Evolutionary conservation across 1,140 invertebrate genomes (phyloP).

Genomic region (Drosophila tristis): DNA sequence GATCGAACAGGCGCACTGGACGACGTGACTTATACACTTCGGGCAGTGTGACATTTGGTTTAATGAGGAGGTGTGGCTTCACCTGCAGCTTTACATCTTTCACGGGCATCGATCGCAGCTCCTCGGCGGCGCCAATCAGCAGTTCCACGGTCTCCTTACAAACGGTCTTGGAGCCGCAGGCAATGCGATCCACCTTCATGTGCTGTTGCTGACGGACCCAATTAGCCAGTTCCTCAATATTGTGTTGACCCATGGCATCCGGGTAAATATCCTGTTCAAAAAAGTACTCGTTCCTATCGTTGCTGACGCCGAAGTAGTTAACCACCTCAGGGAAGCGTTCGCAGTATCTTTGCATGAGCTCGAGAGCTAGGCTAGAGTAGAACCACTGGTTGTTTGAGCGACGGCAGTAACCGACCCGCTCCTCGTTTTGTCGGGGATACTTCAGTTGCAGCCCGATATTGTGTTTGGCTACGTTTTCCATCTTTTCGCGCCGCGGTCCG

Average conservation of each 20-base stretch:
- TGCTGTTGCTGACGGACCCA: slow-evolving; percentile 91
- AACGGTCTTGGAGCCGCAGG: slow-evolving; percentile 88
- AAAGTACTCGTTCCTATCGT: slow-evolving; percentile 85
- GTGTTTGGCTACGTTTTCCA: slow-evolving; percentile 86
- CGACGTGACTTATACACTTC: slow-evolving; percentile 67
- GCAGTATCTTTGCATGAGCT: slow-evolving; percentile 88
- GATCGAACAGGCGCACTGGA: slow-evolving; percentile 91
- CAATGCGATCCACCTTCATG: slow-evolving; percentile 85
- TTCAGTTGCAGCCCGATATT: slow-evolving; percentile 97
- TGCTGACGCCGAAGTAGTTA: slow-evolving; percentile 85
- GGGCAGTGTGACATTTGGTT: slow-evolving; percentile 85
- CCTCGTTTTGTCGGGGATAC: slow-evolving; percentile 89
- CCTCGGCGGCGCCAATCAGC: slow-evolving; percentile 87
- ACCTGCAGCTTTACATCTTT: slow-evolving; percentile 90
- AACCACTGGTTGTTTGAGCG: slow-evolving; percentile 90
- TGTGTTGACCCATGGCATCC: slow-evolving; percentile 68
- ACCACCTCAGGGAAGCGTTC: slow-evolving; percentile 91
- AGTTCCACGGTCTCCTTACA: slow-evolving; percentile 88
- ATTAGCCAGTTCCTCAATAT: slow-evolving; percentile 86
- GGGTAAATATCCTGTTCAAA: slow-evolving; percentile 89
- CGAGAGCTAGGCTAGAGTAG: slow-evolving; percentile 91
- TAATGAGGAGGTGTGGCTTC: slow-evolving; percentile 91
- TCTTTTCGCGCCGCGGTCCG: slow-evolving; percentile 79
- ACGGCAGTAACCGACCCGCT: slow-evolving; percentile 92
- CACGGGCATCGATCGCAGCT: slow-evolving; percentile 83